Base-by-base conservation (phyloP, 2,888 invertebrate genomes). In the Thumatha senex region DNA sequence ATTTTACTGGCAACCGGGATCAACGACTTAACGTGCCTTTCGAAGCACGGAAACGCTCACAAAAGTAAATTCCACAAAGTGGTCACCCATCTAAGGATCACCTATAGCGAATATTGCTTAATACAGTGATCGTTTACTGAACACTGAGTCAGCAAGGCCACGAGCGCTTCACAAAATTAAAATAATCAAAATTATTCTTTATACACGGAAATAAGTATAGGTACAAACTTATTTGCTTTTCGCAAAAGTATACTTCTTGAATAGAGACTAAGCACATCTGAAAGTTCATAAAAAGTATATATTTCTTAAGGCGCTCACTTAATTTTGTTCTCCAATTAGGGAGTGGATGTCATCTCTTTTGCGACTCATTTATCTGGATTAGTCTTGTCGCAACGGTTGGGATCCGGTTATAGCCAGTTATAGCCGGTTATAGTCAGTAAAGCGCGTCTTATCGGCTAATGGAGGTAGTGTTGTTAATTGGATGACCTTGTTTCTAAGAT, bases 321-420 rank as follows among this genome's bases (percentile, higher is more conserved):
- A 75, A 80, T 75, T 78, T 63, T 64, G 70, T 59, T 65, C 70
- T 64, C 79, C 78, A 82, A 83, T 84, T 83, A 84, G 73, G 71
- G 72, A 73, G 70, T 76, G 69, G 73, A 82, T 79, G 78, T 80
- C 81, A 81, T 81, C 81, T 78, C 79, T 79, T 78, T 71, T 24
- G 18, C 82, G 78, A 76, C 76, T 82, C 82, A 80, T 84, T 83
- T 82, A 77, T 78, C 70, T 72, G 74, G 80, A 83, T 82, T 82
- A 83, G 73, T 59, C 70, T 68, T 70, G 72, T 75, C 72, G 64
- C 66, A 63, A 66, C 68, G 69, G 61, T 67, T 73, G 71, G 74
- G 72, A 69, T 65, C 77, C 74, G 61, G 74, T 78, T 77, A 75
- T 72, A 59, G 65, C 71, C 70, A 71, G 78, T 80, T 79, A 74